Evolutionary conservation across 2,797 vertebrate species (phyloP).

Genomic region (Molossus alvarezi): DNA sequence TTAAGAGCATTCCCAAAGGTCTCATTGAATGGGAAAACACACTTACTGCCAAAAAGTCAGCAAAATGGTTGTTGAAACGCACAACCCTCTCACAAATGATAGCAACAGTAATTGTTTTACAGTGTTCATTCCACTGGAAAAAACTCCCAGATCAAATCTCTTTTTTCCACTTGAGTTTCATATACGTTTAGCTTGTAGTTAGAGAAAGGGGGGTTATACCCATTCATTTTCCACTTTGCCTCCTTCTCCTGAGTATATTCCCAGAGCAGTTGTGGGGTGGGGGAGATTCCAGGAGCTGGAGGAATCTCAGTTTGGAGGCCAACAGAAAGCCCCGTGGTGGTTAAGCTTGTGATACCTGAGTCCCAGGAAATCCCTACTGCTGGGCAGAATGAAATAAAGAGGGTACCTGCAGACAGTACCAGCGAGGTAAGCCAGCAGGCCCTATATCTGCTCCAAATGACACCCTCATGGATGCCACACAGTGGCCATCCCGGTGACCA

Average conservation of each 20-base stretch:
- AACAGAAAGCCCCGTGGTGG: not conserved
- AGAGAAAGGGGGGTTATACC: not conserved
- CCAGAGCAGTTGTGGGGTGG: not conserved
- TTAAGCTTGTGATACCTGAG: rapidly evolving
- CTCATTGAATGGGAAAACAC: slow-evolving; percentile 62
- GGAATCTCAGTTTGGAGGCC: not conserved
- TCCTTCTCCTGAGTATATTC: not conserved
- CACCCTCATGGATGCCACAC: not conserved
- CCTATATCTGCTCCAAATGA: not conserved
- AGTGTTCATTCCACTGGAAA: not conserved
- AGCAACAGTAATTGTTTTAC: not conserved
- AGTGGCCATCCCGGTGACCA: not conserved
- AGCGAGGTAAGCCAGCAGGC: not conserved
- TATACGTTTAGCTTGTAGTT: slow-evolving; percentile 1
- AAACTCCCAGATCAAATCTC: not conserved
- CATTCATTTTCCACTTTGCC: not conserved
- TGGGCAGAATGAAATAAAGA: not conserved
- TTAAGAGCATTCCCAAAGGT: slow-evolving; percentile 35
- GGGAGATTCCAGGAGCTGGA: not conserved
- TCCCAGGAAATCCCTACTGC: not conserved
- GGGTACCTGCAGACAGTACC: too few species aligned
- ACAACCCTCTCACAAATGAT: slow-evolving; percentile 2
- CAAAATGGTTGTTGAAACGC: slow-evolving; percentile 17
- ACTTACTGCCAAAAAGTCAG: slow-evolving; percentile 61
- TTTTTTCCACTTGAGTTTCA: not conserved